Base-by-base conservation (phyloP, 2,888 invertebrate species). In the Osmoderma eremita region DNA sequence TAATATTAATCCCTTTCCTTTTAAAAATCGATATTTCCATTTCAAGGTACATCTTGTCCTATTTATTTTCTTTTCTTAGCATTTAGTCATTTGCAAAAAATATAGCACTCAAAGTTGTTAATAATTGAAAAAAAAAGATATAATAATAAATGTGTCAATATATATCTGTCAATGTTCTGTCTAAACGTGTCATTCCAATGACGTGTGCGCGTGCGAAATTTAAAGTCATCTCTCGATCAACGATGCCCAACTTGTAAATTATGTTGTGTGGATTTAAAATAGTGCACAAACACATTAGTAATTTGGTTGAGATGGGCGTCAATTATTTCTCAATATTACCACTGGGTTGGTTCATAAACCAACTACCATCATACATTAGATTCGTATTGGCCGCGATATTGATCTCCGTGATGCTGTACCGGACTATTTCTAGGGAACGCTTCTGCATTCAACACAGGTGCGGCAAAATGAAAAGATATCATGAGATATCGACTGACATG, bases 211-310 rank as follows among this genome's bases (percentile, higher is more conserved):
- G 30, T 61, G 62, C 53, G 51, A 62, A 67, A 51, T 53, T 67
- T 61, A 50, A 41, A 62, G 61, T 67, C 18, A 50, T 50, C 41
- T 2, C 15, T 39, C 42, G 39, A 22, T 49, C 24, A 36, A 22
- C 38, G 42, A 48, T 64, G 42, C 13, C 24, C 24, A 49, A 56
- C 3, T 18, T 53, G 12, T 58, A 45, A 67, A 67, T 67, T 67
- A 66, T 63, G 65, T 50, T 69, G 63, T 69, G 69, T 50, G 66
- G 65, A 24, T 66, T 62, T 38, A 53, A 56, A 66, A 66, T 66
- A 38, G 62, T 56, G 30, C 61, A 56, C 45, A 36, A 39, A n/a
- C 63, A 66, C 20, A 50, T 66, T 20, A 63, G 41, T 39, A 41
- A 62, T 49, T 41, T 63, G 50, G 49, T 41, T 30, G 62, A 63